These are phyloP conservation scores for Ophthalmolycus amberensis DNA, from an alignment of 2,113 vertebrate genomes.

Conservation along the genomic window DNA sequence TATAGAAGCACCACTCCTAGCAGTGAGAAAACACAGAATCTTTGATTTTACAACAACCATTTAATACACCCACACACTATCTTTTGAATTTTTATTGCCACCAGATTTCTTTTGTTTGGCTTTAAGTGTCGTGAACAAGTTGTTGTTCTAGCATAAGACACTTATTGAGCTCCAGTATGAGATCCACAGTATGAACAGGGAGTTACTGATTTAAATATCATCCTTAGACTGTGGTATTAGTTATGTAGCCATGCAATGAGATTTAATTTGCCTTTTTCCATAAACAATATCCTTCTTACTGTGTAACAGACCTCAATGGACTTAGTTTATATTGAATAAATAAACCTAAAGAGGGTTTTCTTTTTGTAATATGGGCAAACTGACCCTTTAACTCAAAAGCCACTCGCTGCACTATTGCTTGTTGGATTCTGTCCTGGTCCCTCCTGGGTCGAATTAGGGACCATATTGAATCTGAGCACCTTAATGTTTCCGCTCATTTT, in stretches of 20 bases:
- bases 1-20: neutral
- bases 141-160: neutral
- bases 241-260: neutral
- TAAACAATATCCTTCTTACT: neutral
- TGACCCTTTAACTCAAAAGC: neutral
- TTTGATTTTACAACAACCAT: neutral
- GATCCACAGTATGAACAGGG: neutral
- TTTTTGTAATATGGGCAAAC: neutral
- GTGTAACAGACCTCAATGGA: neutral
- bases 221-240: neutral
- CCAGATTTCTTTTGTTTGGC: neutral
- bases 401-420: neutral
- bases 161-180: neutral
- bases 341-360: neutral
- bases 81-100: neutral
- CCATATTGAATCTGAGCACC: neutral
- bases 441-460: neutral
- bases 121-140: neutral
- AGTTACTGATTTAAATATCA: neutral
- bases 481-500: constrained; percentile 25
- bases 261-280: neutral
- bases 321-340: neutral
- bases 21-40: neutral
- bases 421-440: neutral
- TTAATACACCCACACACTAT: neutral